Evolutionary conservation across 2,888 invertebrate species (phyloP), one percentile per base, ranked within the genome.

Genomic region (Gisinianus flammeolus): DNA sequence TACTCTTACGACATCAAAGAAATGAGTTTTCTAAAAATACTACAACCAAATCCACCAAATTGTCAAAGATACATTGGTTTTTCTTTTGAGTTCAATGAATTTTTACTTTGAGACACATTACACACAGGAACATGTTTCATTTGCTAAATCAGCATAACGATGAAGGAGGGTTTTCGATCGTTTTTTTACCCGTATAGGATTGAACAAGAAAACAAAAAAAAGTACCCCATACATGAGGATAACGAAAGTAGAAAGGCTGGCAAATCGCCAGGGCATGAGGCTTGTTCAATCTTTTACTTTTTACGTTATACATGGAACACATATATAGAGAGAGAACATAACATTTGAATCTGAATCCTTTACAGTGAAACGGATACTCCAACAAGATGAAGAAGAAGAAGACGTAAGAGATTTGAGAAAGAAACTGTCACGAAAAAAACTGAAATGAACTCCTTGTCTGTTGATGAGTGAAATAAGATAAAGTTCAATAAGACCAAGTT

Each of bases 191-290:
- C 54, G 67, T 30, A 66, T n/a, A 66, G 71, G 71, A 26, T 71
- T 44, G 16, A 6, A 44, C 16, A 24, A 58, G 58, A n/a, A 58
- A 58, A 58, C n/a, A 22, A 58, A 73, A 73, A 35, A 52, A 35
- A 69, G 28, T 67, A 56, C 58, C 35, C 67, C 56, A 78, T 73
- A 67, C 56, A 78, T 73, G 58, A 67, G 72, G 58, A 58, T 58
- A 58, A 58, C 22, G 58, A 58, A 58, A 58, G 24, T 52, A 72
- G 58, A 12, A 62, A 66, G 68, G 26, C 73, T 78, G 78, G 78
- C 78, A 69, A 74, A 68, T 74, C 70, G 78, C 78, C 78, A 78
- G 62, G 68, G 74, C 74, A 74, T 78, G 78, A 70, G 24, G 16
- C 16, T 58, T 44, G 2, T 44, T 12, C 8, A 44, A 16, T 44